Evolutionary conservation across 2,797 vertebrate species (phyloP).

Genomic region (Catharus ustulatus): DNA sequence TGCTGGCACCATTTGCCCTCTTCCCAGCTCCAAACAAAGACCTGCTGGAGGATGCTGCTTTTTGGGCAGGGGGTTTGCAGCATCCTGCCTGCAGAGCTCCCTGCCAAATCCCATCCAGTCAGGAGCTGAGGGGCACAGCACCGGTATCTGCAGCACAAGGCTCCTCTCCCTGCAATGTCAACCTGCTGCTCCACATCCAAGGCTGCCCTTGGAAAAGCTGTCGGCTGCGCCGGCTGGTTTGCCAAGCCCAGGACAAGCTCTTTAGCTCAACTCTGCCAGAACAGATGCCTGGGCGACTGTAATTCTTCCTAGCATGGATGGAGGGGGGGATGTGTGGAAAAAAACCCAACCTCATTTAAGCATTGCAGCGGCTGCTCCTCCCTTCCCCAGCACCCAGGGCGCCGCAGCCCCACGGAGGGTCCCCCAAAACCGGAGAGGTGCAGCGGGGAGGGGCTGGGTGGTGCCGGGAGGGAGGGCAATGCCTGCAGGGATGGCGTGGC

Average conservation of each 20-base stretch:
- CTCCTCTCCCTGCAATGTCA: conserved; percentile 52
- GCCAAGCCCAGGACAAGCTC: conserved; percentile 66
- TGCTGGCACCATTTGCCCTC: not conserved
- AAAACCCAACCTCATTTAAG: not conserved
- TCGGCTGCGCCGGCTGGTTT: conserved; percentile 25
- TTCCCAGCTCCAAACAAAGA: not conserved
- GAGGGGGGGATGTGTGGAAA: not conserved
- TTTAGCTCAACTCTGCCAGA: conserved; percentile 58
- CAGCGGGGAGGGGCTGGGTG: not conserved
- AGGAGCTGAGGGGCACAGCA: not conserved
- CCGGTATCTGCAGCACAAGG: not conserved
- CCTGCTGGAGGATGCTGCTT: not conserved
- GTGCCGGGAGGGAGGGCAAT: not conserved
- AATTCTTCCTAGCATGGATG: conserved; percentile 42
- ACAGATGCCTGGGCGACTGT: conserved; percentile 57
- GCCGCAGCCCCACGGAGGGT: fast-evolving
- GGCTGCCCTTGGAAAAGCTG: conserved; percentile 62
- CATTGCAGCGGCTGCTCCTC: not conserved
- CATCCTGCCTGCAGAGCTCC: not conserved
- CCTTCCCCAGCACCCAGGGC: not conserved
- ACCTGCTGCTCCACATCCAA: conserved; percentile 50
- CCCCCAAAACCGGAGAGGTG: not conserved
- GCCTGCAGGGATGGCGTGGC: not conserved
- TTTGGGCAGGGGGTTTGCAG: not conserved
- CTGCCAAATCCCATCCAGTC: not conserved